Percentiles rank a stretch among this genome's conserved stretches.
Conservation (phyloP, 2,888 invertebrate species). For the Lingula anatina region DNA sequence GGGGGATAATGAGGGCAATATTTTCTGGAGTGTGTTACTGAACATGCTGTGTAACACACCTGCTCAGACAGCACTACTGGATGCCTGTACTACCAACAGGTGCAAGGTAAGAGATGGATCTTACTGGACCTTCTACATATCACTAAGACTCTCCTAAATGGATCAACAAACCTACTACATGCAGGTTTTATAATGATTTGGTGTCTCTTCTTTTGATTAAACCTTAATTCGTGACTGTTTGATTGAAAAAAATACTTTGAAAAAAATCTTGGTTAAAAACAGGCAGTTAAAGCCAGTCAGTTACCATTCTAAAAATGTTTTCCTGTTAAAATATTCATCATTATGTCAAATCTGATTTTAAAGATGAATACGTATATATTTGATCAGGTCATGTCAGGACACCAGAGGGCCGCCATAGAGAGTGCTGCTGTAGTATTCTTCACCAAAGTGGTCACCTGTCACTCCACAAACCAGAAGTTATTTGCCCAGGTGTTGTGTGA, state of each 20-base stretch:
- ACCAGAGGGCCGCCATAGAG: constrained; percentile 46
- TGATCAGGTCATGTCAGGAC: constrained; percentile 36
- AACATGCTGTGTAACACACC: constrained; percentile 57
- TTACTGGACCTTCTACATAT: neutral
- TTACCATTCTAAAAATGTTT: no score
- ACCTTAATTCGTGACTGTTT: no score
- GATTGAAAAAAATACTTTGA: no score
- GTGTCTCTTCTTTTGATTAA: no score
- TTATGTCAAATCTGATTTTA: no score
- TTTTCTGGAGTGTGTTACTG: constrained; percentile 82
- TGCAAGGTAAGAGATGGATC: neutral
- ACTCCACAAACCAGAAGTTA: constrained; percentile 76
- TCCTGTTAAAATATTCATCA: no score
- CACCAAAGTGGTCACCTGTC: constrained; percentile 77
- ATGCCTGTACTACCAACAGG: neutral
- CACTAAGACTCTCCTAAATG: neutral
- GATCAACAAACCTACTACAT: neutral
- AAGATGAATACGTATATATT: no score
- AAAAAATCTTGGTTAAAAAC: no score
- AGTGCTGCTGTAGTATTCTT: constrained; percentile 73
- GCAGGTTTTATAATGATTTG: no score
- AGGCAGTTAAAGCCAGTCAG: no score
- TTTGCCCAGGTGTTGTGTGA: constrained; percentile 75
- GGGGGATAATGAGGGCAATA: constrained; percentile 70
- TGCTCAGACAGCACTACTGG: constrained; percentile 13